Evolutionary conservation across 2,113 vertebrate genomes (phyloP).

Genomic region (Oophaga pumilio): DNA sequence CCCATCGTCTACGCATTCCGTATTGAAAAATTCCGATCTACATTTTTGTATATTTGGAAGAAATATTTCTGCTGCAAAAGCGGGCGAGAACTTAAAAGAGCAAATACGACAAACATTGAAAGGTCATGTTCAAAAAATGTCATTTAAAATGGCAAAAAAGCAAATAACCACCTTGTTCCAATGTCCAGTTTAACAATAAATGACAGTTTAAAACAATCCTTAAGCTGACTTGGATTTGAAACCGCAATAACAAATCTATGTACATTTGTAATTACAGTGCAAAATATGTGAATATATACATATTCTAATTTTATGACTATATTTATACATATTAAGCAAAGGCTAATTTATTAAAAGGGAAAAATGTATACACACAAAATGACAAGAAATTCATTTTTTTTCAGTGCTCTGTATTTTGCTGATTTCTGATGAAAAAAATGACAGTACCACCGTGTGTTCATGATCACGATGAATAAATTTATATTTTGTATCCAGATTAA

Average conservation of each 20-base stretch:
- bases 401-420: background rate
- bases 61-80: conserved; percentile 85
- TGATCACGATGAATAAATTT: conserved; percentile 1
- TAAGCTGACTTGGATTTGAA: background rate
- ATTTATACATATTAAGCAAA: conserved; percentile 21
- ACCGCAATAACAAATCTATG: conserved; percentile 2
- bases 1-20: conserved; percentile 93
- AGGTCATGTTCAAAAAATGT: conserved; percentile 55
- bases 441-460: conserved; percentile 30
- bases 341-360: conserved; percentile 16
- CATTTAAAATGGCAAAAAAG: conserved; percentile 42
- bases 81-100: conserved; percentile 52
- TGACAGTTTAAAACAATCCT: background rate
- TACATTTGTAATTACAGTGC: background rate
- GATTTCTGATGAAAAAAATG: background rate
- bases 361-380: conserved; percentile 18
- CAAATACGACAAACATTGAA: background rate
- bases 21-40: conserved; percentile 90
- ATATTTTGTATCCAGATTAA: background rate
- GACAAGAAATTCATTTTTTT: background rate
- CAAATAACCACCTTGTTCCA: conserved; percentile 34
- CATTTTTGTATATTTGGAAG: conserved; percentile 91
- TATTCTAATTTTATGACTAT: conserved; percentile 29
- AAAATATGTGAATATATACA: conserved; percentile 37
- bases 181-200: conserved; percentile 39